These are phyloP conservation scores for Acrocephalus kingi DNA, from an alignment of 2,113 vertebrate species.

Conservation along the genomic window DNA sequence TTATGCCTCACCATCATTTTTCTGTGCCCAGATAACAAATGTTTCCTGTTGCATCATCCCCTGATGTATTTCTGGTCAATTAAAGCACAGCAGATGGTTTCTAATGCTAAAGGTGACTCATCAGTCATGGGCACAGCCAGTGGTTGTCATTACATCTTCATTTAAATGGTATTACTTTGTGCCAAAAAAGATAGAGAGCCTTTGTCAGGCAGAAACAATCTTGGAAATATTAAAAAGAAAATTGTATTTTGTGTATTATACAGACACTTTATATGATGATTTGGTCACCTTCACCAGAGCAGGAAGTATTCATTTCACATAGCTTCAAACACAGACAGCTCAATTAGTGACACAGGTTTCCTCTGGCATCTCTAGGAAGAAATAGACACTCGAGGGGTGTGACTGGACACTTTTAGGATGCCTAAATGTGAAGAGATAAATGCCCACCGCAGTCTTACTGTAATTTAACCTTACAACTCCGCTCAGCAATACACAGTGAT, in stretches of 20 bases:
- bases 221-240: neutral
- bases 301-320: neutral
- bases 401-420: neutral
- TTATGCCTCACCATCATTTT: neutral
- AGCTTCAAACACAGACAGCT: neutral
- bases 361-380: neutral
- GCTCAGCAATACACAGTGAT: neutral
- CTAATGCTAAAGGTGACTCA: neutral
- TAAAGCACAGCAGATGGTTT: neutral
- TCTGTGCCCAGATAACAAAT: neutral
- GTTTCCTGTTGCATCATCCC: neutral
- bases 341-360: neutral
- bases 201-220: neutral
- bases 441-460: neutral
- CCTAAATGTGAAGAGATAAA: neutral
- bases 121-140: neutral
- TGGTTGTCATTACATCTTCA: neutral
- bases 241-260: neutral
- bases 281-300: neutral
- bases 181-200: neutral
- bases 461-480: neutral
- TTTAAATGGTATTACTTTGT: neutral
- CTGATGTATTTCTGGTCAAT: neutral
- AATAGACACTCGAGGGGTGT: accelerated
- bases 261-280: neutral